Evolutionary conservation across 2,113 vertebrate genomes (phyloP).

Genomic region (Hippocampus zosterae): DNA sequence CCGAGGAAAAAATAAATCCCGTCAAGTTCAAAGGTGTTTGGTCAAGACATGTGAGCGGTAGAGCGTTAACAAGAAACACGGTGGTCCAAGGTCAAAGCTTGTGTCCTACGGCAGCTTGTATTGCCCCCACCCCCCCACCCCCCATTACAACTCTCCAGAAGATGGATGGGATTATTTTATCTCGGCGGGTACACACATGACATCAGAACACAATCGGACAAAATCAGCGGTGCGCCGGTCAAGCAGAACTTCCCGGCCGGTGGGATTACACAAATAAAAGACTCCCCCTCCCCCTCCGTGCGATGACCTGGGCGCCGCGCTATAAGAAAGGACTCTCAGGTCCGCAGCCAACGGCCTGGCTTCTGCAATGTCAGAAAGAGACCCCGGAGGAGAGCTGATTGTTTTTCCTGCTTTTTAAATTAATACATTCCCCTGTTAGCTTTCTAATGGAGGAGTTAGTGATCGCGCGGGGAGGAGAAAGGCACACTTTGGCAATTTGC

Average conservation of each 20-base stretch:
- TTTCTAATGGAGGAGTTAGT: constrained; percentile 56
- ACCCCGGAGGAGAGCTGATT: constrained; percentile 48
- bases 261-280: constrained; percentile 49
- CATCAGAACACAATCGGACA: constrained; percentile 30
- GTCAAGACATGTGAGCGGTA: background rate
- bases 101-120: background rate
- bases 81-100: constrained; percentile 1
- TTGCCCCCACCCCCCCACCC: background rate
- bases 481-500: constrained; percentile 64
- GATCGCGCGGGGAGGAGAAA: constrained; percentile 25
- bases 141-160: background rate
- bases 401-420: constrained; percentile 55
- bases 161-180: background rate
- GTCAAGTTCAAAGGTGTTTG: constrained; percentile 5
- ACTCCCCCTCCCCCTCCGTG: constrained; percentile 47
- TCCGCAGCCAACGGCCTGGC: constrained; percentile 33
- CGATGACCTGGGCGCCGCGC: constrained; percentile 39
- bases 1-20: background rate
- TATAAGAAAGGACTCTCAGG: constrained; percentile 36
- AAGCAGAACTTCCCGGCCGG: constrained; percentile 29
- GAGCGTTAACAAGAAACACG: constrained; percentile 1
- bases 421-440: constrained; percentile 57
- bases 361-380: constrained; percentile 51
- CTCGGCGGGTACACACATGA: constrained; percentile 4
- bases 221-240: constrained; percentile 25